Base-by-base conservation (phyloP, 2,888 invertebrate genomes). In the Nebria salina region DNA sequence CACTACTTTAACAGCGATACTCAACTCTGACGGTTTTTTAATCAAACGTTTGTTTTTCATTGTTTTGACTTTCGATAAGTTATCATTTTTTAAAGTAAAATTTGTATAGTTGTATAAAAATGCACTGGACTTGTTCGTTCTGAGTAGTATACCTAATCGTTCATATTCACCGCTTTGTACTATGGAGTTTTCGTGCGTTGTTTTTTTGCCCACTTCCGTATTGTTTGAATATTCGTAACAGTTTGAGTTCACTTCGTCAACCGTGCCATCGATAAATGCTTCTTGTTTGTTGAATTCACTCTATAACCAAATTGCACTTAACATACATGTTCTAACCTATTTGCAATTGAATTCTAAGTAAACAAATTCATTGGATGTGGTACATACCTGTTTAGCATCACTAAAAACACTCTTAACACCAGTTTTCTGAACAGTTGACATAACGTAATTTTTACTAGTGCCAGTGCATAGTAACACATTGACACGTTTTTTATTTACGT, bases 401-500 rank as follows among this genome's bases (percentile, higher is more conserved):
- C 87, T 87, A 84, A 88, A 87, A 84, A 86, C 87, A 84, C 87
- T 86, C 85, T 88, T 87, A 86, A 88, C 88, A 84, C 88, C 86
- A 2, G 15, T 25, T 26, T 79, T 79, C 68, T 75, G 75, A 79
- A 41, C 79, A 79, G 72, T 75, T 75, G 79, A 79, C 75, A 73
- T 80, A 66, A 72, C 81, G 86, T 86, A 88, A 88, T 83, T 73
- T 76, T 81, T 77, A 20, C 70, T 54, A 54, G 54, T 77, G 72
- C 75, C 34, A 87, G 91, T 89, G 86, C 91, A 91, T 86, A 93
- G 93, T 89, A 95, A 91, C 88, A 95, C 95, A 91, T 94, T 95
- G 88, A 95, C 93, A 90, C 95, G 93, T 90, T 95, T 95, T 91
- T 95, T 94, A 90, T 95, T 95, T 89, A 95, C 94, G 91, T 95